Conservation (phyloP, 2,888 invertebrate genomes). For the Galerucella pusilla region DNA sequence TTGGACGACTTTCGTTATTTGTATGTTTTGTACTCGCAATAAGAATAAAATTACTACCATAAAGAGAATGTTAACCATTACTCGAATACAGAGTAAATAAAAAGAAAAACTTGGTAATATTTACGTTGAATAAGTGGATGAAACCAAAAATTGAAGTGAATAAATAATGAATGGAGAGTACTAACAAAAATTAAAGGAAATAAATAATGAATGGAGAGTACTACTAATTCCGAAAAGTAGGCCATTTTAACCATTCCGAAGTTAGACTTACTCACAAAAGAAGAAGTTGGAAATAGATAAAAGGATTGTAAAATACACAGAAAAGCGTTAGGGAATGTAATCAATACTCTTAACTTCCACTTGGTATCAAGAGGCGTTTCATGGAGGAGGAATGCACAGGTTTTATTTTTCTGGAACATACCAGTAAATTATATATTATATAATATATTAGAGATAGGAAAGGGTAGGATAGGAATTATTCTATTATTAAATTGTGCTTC, state of each 20-base stretch:
- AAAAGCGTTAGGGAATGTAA: background rate
- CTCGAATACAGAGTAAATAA: too few relatives aligned
- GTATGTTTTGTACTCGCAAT: background rate
- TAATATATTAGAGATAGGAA: too few relatives aligned
- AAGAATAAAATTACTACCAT: background rate
- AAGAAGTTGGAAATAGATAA: background rate
- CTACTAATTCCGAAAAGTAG: background rate
- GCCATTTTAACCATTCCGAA: background rate
- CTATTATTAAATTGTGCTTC: too few relatives aligned
- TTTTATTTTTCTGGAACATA: background rate
- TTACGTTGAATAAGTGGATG: too few relatives aligned
- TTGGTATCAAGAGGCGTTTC: background rate
- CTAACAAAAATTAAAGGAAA: background rate
- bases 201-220: background rate
- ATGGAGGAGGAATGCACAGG: background rate
- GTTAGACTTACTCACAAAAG: background rate
- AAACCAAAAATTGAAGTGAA: too few relatives aligned
- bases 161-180: too few relatives aligned
- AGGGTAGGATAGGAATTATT: too few relatives aligned
- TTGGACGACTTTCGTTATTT: conserved; percentile 9
- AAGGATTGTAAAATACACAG: background rate
- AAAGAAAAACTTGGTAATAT: too few relatives aligned
- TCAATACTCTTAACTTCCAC: background rate
- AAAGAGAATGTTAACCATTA: background rate
- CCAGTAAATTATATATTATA: background rate